Evolutionary conservation across 2,888 invertebrate genomes (phyloP), one percentile per base, ranked within the genome.

Genomic region (Drosophila imparisetae): DNA sequence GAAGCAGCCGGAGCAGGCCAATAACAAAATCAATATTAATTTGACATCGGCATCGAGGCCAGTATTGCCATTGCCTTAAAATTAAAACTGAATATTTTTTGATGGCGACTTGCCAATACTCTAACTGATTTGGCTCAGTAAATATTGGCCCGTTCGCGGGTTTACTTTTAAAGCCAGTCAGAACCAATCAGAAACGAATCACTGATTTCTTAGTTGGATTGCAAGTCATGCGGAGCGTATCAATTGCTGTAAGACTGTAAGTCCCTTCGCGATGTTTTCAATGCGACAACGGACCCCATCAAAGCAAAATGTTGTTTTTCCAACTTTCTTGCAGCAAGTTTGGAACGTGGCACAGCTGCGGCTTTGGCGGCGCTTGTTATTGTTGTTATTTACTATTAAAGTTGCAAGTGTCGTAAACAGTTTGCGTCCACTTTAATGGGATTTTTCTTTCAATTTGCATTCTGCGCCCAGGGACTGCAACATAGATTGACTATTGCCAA

Each of bases 321-420:
- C 66, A 84, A 86, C 73, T 88, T 86, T 83, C 76, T 45, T 49
- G 24, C 21, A 42, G 52, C 18, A 80, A 75, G 66, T 79, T 78
- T 68, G 38, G 54, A 61, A 57, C 71, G 68, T 59, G 66, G 65
- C 63, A 36, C 80, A 81, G 80, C 82, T 75, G 78, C 55, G 76
- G 59, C 80, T 60, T 66, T 54, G 72, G 64, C 66, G 70, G 68
- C 67, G 42, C 72, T 89, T 89, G 80, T 80, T 87, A 76, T 81
- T 89, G 80, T 86, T 86, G 83, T 80, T 86, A 80, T 86, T 89
- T 87, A 86, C 90, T 85, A 80, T 85, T 74, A 87, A 87, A 87
- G 85, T 89, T 72, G 66, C 58, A 54, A 50, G 60, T 57, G 70
- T 78, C 81, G 86, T 69, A 88, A 83, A 83, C 88, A 83, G 86